Evolutionary conservation across 2,113 vertebrate genomes (phyloP), one percentile per base, ranked within the genome.

Genomic region (Acrocephalus kingi): DNA sequence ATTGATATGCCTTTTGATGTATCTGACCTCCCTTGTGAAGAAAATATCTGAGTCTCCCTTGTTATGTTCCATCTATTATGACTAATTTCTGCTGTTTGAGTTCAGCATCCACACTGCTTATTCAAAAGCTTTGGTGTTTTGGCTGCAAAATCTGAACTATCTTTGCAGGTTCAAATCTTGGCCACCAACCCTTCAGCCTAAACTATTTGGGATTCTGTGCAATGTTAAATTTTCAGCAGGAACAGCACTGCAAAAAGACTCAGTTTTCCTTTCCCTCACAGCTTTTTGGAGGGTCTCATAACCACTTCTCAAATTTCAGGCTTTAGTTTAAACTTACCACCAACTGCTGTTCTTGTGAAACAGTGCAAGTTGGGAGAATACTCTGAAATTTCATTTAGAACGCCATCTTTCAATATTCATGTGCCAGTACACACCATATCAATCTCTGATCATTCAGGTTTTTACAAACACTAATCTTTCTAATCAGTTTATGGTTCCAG

Each of bases 381-480:
- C 1, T n/a, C 13, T 13, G 12, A 16, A 76, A 83, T 77, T 51
- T 90, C 82, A 90, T 39, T 69, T 88, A 73, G 10, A 43, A 30
- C 8, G 75, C 15, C 35, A 76, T 84, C 15, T 89, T 67, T 95
- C 37, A 43, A 14, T 43, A 75, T 56, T 76, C 80, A 52, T 54
- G 15, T 69, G 67, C 8, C 58, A 77, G 14, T 67, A 58, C 4
- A 2, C 61, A 74, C 17, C 3, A 8, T 88, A 67, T 73, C 31
- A 58, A 51, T 67, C 45, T 75, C 31, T 71, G 93, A 71, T 46
- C 7, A 46, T 71, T 45, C 63, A 43, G 10, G 16, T 61, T 84
- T 88, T 96, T 90, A 63, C 6, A 88, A 96, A 91, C 52, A 15
- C 27, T 86, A 43, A 85, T 76, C 11, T 52, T 90, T 94, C 87